Base-by-base conservation (phyloP, 2,797 vertebrate species). In the Tamandua tetradactyla region DNA sequence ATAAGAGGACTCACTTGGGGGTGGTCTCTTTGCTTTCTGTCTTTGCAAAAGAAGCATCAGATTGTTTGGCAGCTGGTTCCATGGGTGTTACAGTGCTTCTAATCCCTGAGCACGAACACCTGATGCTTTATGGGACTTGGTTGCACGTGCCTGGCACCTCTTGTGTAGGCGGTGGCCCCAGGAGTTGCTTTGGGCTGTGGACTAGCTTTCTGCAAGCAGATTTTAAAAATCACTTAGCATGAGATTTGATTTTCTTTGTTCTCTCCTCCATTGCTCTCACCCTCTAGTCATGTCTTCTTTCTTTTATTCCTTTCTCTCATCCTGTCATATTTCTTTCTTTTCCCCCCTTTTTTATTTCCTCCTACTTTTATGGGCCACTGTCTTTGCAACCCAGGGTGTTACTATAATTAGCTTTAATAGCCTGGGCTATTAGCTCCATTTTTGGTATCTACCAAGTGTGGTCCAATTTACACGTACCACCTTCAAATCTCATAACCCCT, bases 41-140 rank as follows among this genome's bases (percentile, higher is more conserved):
- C 40, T 84, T 94, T 74, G 72, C 20, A 32, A 49, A 85, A 11
- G 10, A 1, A 64, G 11, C 2, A 37, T 61, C n/a, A 13, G 47
- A 61, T 83, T 68, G 9, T 84, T 27, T 57, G 17, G 42, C 62
- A 7, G 9, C 2, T 3, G 23, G 89, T 81, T 90, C 59, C 75
- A 25, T 23, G 42, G 22, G n/a, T 40, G 52, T 32, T 89, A 81
- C 40, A 88, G 30, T 76, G 66, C 20, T 85, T 22, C 25, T 64
- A 72, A 89, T 4, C 3, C 13, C 14, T 30, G n/a, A 78, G 23
- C 25, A 1, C 0, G 17, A 20, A 49, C 7, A 69, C 82, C 17
- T 82, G 93, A 94, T n/a, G 42, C 32, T 89, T 80, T 47, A 47
- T 6, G 81, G 87, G 91, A 42, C 32, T 49, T 72, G 79, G 44